Evolutionary conservation across 1,140 invertebrate genomes (phyloP).

Genomic region (Glomeris maerens): DNA sequence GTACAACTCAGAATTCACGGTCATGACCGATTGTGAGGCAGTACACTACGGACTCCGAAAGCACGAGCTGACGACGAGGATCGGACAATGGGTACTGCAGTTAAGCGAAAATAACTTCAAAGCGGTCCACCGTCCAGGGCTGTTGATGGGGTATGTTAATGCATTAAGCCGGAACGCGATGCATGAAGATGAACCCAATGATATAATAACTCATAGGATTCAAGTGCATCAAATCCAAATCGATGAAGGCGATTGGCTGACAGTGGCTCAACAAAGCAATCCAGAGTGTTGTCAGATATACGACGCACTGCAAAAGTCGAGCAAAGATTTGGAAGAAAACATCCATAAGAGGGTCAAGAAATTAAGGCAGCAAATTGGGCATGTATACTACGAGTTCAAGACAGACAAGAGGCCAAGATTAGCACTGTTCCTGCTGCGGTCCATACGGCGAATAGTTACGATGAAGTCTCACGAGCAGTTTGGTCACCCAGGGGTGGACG

Average conservation of each 20-base stretch:
- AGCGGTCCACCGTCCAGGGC: not conserved
- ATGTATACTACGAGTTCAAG: no score
- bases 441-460: no score
- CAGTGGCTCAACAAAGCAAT: not conserved
- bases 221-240: not conserved
- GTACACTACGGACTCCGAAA: not conserved
- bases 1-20: not conserved
- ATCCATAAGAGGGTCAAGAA: no score
- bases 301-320: no score
- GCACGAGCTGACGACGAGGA: not conserved
- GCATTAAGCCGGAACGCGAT: not conserved
- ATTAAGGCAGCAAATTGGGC: no score
- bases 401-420: no score
- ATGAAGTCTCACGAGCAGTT: no score
- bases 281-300: not conserved
- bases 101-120: not conserved
- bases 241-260: not conserved
- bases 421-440: no score
- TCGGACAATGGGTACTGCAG: not conserved
- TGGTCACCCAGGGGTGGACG: no score
- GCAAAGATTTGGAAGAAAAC: no score
- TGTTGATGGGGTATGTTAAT: not conserved
- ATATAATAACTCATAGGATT: not conserved
- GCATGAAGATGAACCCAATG: not conserved
- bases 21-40: not conserved